Percentiles rank a stretch among this genome's conserved stretches.
phyloP scores from a whole-genome alignment of 2,797 vertebrate genomes.

The Echeneis naucrates region DNA sequence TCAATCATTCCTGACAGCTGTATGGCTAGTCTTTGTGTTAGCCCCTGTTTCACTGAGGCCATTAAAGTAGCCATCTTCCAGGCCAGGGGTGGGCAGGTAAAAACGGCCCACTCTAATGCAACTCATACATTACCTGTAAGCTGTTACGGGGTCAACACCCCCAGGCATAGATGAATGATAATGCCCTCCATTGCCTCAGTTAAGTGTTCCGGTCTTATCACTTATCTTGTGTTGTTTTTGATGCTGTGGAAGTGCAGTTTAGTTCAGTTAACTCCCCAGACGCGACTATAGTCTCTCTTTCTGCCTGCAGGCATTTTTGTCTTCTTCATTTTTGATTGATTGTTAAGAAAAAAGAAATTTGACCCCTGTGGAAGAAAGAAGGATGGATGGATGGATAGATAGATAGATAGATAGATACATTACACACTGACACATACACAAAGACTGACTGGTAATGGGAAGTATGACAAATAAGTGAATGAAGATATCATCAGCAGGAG shows the following conservation, averaged over 20 bases:
- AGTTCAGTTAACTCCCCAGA: constrained; percentile 37
- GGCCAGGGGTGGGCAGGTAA: constrained; percentile 66
- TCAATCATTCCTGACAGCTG: constrained; percentile 79
- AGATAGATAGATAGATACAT: constrained; percentile 10
- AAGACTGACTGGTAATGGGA: constrained; percentile 33
- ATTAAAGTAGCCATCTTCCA: constrained; percentile 69
- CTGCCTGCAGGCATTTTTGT: constrained; percentile 12
- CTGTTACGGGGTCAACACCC: constrained; percentile 66
- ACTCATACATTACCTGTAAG: constrained; percentile 71
- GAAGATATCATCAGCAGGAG: constrained; percentile 45
- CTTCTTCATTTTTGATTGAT: constrained; percentile 34
- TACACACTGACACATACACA: constrained; percentile 20
- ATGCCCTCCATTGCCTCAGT: constrained; percentile 57
- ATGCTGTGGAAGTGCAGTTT: constrained; percentile 52
- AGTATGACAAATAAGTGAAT: constrained; percentile 35
- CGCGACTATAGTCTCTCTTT: constrained; percentile 3
- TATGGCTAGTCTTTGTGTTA: constrained; percentile 66
- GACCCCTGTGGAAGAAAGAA: neutral
- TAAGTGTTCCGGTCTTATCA: constrained; percentile 70
- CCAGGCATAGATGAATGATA: constrained; percentile 69
- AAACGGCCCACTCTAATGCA: constrained; percentile 58
- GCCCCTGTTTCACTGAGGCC: constrained; percentile 53
- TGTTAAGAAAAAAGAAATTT: neutral
- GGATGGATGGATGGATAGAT: neutral
- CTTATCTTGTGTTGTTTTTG: constrained; percentile 65